phyloP scores from a whole-genome alignment of 2,888 invertebrate genomes.

The Icerya purchasi region DNA sequence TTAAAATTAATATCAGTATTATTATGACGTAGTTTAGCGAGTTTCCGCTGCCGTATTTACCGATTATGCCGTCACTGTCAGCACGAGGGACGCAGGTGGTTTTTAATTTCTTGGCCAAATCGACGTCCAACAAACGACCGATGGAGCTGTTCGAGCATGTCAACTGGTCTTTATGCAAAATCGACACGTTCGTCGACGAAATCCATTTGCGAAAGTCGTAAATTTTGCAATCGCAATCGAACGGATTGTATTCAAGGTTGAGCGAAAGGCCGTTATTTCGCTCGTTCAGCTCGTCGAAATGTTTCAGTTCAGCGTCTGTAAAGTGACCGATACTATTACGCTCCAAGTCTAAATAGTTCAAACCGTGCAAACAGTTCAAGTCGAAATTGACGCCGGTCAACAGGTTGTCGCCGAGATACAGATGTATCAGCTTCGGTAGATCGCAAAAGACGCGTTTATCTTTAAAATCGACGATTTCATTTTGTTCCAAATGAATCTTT shows the following conservation, averaged over 20 bases:
- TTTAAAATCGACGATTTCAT: slow-evolving; percentile 43
- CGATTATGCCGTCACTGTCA: neutral
- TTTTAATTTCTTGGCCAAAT: neutral
- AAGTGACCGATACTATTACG: slow-evolving; percentile 40
- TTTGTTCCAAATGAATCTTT: slow-evolving; percentile 52
- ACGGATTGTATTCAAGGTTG: slow-evolving; percentile 43
- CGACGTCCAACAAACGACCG: slow-evolving; percentile 25
- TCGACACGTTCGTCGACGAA: slow-evolving; percentile 34
- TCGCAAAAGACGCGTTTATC: slow-evolving; percentile 47
- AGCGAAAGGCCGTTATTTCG: slow-evolving; percentile 31
- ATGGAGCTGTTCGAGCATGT: slow-evolving; percentile 25
- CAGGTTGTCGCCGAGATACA: slow-evolving; percentile 46
- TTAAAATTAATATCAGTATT: neutral
- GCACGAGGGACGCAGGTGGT: neutral
- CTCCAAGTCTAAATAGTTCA: slow-evolving; percentile 45
- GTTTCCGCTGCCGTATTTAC: slow-evolving; percentile 17
- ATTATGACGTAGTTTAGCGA: slow-evolving; percentile 14
- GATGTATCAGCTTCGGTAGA: slow-evolving; percentile 38
- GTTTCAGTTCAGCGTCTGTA: slow-evolving; percentile 31
- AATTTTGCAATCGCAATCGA: slow-evolving; percentile 40
- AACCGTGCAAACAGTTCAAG: slow-evolving; percentile 38
- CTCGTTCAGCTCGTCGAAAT: slow-evolving; percentile 32
- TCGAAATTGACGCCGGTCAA: slow-evolving; percentile 40
- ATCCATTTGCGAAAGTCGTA: slow-evolving; percentile 41
- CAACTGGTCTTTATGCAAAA: slow-evolving; percentile 29